Evolutionary conservation across 2,888 invertebrate species (phyloP), one percentile per base, ranked within the genome.

Genomic region (Teinopalpus imperialis): DNA sequence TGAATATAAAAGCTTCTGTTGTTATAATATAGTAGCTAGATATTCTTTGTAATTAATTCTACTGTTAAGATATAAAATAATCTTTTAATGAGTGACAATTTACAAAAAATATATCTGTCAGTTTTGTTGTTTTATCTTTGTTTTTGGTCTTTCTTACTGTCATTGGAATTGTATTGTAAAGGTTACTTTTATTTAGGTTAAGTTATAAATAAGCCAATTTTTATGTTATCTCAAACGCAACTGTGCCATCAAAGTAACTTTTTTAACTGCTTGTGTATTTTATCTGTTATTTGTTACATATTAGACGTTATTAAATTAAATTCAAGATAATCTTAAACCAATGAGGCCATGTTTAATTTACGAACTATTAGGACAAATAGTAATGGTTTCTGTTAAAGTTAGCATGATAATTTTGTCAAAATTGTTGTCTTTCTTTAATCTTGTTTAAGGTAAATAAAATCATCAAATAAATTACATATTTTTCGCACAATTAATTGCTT

Each of bases 401-500:
- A n/a, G n/a, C n/a, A n/a, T n/a, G n/a, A n/a, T n/a, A n/a, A n/a
- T n/a, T n/a, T n/a, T n/a, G n/a, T n/a, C n/a, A n/a, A n/a, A n/a
- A n/a, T n/a, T n/a, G n/a, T n/a, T n/a, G n/a, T n/a, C n/a, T n/a
- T 8, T 24, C n/a, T 21, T 21, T 23, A 21, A 24, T 9, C 6
- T 9, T 8, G 1, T 3, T 3, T 20, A 21, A 12, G 20, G 7
- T 23, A 14, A 20, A 10, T 32, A 10, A 14, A 2, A 14, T n/a
- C n/a, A n/a, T n/a, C n/a, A n/a, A n/a, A n/a, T n/a, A n/a, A n/a
- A n/a, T n/a, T n/a, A n/a, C n/a, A 6, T 14, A n/a, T 31, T 31
- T 35, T 29, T 34, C 36, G 43, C 43, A 43, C 36, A 36, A 43
- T 37, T 30, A 23, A 37, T 29, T 6, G 6, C 4, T 20, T 21